Conservation (phyloP, 2,113 vertebrate genomes). For the Dasypus novemcinctus region DNA sequence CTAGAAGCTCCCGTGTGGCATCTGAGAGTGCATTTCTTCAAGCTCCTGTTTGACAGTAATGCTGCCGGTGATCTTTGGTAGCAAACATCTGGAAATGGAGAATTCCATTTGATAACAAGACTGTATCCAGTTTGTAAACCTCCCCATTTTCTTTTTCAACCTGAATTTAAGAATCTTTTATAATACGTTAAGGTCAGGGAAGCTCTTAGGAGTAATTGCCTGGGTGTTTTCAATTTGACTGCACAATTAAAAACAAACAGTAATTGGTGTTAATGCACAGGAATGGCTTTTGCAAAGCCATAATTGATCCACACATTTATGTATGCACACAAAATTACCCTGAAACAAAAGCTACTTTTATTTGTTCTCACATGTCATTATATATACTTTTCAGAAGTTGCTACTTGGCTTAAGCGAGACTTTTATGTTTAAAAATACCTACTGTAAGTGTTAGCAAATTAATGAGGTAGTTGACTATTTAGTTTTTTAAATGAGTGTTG, state of each 20-base stretch:
- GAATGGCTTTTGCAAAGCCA: conserved; percentile 5
- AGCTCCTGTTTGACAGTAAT: not conserved
- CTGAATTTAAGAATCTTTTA: conserved; percentile 8
- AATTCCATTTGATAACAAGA: conserved; percentile 25
- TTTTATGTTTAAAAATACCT: conserved; percentile 74
- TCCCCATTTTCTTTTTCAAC: not conserved
- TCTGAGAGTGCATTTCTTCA: not conserved
- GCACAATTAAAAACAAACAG: not conserved
- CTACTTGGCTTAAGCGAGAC: conserved; percentile 2
- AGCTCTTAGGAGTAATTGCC: not conserved
- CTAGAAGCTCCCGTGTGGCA: not conserved
- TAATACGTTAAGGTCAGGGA: not conserved
- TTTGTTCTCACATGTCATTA: not conserved
- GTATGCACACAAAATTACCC: not conserved
- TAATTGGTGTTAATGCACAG: not conserved
- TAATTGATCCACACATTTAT: not conserved
- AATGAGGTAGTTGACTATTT: conserved; percentile 74
- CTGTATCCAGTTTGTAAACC: not conserved
- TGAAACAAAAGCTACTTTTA: conserved; percentile 11
- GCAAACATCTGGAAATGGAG: not conserved
- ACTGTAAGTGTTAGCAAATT: conserved; percentile 73
- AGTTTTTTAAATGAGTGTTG: conserved; percentile 78
- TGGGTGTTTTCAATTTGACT: conserved; percentile 44
- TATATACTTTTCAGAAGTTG: conserved; percentile 32
- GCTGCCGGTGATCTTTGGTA: not conserved